Base-by-base conservation (phyloP, 2,113 vertebrate genomes). In the Poecilia latipinna region DNA sequence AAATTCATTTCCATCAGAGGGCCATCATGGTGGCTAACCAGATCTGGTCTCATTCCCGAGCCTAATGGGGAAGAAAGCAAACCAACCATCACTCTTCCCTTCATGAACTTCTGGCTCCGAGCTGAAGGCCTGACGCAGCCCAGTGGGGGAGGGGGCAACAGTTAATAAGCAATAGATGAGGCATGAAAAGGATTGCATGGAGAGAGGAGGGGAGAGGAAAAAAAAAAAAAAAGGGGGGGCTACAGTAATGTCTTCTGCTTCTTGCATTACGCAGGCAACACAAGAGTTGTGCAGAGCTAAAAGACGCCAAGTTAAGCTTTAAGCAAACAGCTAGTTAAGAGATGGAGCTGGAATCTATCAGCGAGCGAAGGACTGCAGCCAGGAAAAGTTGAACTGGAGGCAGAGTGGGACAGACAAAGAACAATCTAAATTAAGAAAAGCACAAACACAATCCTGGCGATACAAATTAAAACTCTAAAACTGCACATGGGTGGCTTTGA, bases 1-100 rank as follows among this genome's bases (percentile, higher is more conserved):
- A 92, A 94, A 92, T 33, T 88, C 89, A 93, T 91, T 87, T 94
- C 91, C 93, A 93, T 91, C 91, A 93, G 88, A 79, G 87, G 93
- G 87, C 87, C 91, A 89, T 93, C 89, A 88, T 90, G 87, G 88
- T 90, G 93, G 70, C 92, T 90, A 91, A 93, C 88, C 88, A 91
- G 86, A 88, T 91, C 90, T 80, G 91, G 90, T 92, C 85, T 83
- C 90, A 92, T 90, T 79, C 88, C 90, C 61, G 88, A 70, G 83
- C 90, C 91, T 93, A 89, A 87, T 88, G 89, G 85, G 88, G 91
- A 86, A 90, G 83, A 89, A 93, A 92, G 85, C 86, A 92, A 89
- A 91, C 85, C 85, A 91, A 92, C 91, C 85, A 93, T 78, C 87
- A 88, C 73, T 86, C 68, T 78, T 80, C 80, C 84, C 80, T 81